These are phyloP conservation scores for Artibeus lituratus DNA, from an alignment of 2,797 vertebrate genomes.

Conservation along the genomic window DNA sequence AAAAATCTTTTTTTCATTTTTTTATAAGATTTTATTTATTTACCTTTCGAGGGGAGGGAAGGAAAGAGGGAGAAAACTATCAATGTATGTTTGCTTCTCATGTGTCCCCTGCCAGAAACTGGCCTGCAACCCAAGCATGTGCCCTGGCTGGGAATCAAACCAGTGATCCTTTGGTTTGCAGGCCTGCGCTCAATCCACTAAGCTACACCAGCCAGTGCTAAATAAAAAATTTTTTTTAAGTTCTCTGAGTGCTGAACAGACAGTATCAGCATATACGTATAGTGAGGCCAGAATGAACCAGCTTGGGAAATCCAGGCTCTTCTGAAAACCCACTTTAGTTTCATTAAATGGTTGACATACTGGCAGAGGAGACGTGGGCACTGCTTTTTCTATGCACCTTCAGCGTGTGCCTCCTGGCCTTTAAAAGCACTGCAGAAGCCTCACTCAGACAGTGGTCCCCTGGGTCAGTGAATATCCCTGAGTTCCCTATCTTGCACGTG, in stretches of 20 bases:
- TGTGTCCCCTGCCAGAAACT: too few species aligned
- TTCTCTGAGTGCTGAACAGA: slow-evolving; percentile 32
- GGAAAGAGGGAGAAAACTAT: too few species aligned
- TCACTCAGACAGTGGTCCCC: neutral
- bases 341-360: slow-evolving; percentile 1
- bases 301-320: slow-evolving; percentile 30
- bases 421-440: neutral
- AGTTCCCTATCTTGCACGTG: neutral
- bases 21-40: too few species aligned
- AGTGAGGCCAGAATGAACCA: slow-evolving; percentile 35
- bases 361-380: neutral
- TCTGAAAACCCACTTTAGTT: slow-evolving; percentile 46
- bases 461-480: neutral
- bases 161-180: too few species aligned
- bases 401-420: neutral
- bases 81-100: too few species aligned
- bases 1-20: too few species aligned
- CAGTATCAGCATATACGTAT: neutral
- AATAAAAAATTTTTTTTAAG: neutral
- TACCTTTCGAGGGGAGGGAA: too few species aligned
- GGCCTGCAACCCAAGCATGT: too few species aligned
- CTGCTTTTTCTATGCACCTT: neutral
- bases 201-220: too few species aligned
- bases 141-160: too few species aligned
- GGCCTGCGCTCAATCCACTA: too few species aligned